phyloP scores from a whole-genome alignment of 53 echinoderm and acorn worm species.

The Echinometra lucunter region DNA sequence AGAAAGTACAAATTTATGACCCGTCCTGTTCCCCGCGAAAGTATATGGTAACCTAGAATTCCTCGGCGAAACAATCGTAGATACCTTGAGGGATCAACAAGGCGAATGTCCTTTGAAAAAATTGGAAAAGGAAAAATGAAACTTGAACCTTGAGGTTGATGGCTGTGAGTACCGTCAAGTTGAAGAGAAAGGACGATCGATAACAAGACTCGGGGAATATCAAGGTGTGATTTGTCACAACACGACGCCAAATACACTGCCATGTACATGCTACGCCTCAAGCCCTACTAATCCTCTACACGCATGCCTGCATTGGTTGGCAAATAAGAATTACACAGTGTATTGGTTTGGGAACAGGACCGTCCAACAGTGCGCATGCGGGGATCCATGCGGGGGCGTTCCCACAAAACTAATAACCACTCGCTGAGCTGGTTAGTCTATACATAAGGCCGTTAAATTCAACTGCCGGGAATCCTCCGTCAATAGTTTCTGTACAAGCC shows the following conservation, averaged over 20 bases:
- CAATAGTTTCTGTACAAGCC: no score
- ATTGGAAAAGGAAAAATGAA: no score
- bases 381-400: slow-evolving; percentile 18
- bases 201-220: no score
- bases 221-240: background rate
- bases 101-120: no score
- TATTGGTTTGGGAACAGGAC: background rate
- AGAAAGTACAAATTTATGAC: background rate
- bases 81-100: background rate
- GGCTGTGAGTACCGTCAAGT: no score
- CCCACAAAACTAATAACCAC: slow-evolving; percentile 31
- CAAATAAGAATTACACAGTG: background rate
- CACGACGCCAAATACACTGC: background rate
- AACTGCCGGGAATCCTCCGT: background rate
- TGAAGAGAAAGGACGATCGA: no score
- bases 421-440: slow-evolving; percentile 3
- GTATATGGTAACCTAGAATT: background rate
- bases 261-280: background rate
- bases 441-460: background rate
- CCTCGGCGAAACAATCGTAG: background rate
- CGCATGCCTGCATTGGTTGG: background rate
- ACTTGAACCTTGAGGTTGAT: no score
- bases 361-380: background rate
- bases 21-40: background rate
- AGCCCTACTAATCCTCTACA: background rate